Percentiles rank a stretch among this genome's conserved stretches.
These are phyloP conservation scores for Leucoptera coffeella DNA, from an alignment of 2,888 invertebrate genomes.

Conservation along the genomic window DNA sequence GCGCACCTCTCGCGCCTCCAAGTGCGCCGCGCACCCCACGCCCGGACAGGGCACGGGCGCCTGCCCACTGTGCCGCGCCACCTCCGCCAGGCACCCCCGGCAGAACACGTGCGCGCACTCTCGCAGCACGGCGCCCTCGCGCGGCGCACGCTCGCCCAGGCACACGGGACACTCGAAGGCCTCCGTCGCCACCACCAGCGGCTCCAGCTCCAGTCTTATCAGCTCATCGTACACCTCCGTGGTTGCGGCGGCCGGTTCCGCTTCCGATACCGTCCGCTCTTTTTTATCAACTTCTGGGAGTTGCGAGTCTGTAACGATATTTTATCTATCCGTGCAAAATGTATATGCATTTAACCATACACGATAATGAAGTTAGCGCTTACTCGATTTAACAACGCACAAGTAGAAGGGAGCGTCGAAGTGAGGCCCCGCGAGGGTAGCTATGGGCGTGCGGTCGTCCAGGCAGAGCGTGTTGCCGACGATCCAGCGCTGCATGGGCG, in stretches of 20 bases:
- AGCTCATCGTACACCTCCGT: constrained; percentile 54
- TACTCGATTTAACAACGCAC: constrained; percentile 67
- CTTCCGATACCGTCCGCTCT: constrained; percentile 2
- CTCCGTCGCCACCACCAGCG: constrained; percentile 66
- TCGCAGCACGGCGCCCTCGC: constrained; percentile 69
- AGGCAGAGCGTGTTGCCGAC: constrained; percentile 70
- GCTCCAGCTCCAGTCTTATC: constrained; percentile 64
- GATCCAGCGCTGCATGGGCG: constrained; percentile 76
- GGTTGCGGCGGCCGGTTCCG: constrained; percentile 3
- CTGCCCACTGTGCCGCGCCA: constrained; percentile 70
- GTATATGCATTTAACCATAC: no score
- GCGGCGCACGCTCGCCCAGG: constrained; percentile 56
- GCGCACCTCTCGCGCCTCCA: constrained; percentile 78
- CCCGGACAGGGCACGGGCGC: constrained; percentile 79
- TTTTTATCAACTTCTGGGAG: no score
- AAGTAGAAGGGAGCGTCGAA: constrained; percentile 67
- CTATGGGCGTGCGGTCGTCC: constrained; percentile 58
- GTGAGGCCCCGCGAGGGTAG: constrained; percentile 59
- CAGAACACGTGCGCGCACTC: constrained; percentile 89
- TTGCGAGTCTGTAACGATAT: no score
- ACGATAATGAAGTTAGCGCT: no score
- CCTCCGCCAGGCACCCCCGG: constrained; percentile 63
- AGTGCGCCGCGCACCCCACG: constrained; percentile 65
- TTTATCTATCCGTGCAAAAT: no score
- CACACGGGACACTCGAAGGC: constrained; percentile 80